phyloP scores from a whole-genome alignment of 1,140 invertebrate species.

The Penaeus japonicus region DNA sequence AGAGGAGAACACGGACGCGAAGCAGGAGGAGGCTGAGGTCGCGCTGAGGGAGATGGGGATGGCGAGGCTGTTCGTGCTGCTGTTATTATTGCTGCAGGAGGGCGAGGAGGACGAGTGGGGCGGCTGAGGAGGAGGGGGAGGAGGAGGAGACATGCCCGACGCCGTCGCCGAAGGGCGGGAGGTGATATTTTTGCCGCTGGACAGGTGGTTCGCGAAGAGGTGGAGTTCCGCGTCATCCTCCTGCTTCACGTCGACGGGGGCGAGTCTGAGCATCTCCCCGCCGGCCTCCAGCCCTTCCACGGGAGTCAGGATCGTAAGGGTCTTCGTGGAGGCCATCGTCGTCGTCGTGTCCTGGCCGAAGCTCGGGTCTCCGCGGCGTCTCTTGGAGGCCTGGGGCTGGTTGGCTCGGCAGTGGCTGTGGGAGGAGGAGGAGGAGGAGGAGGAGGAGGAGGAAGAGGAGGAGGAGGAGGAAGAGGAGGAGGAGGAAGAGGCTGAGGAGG shows the following conservation, averaged over 20 bases:
- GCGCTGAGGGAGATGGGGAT: neutral
- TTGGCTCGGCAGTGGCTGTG: neutral
- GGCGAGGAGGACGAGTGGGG: neutral
- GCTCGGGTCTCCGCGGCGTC: neutral
- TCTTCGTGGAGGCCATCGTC: slow-evolving; percentile 20
- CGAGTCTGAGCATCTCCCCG: slow-evolving; percentile 28
- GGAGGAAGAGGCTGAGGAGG: neutral
- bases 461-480: neutral
- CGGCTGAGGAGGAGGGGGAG: neutral
- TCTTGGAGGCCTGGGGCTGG: neutral
- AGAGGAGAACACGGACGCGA: neutral
- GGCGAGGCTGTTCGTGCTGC: too few species aligned
- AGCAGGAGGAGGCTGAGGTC: neutral
- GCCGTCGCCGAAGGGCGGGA: neutral
- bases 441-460: neutral
- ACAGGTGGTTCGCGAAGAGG: slow-evolving; percentile 15
- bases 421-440: neutral
- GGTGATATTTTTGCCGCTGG: neutral
- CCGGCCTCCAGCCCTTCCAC: slow-evolving; percentile 25
- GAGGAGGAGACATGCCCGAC: neutral
- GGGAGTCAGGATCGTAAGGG: slow-evolving; percentile 24
- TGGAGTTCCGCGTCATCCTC: slow-evolving; percentile 29
- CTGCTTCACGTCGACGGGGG: slow-evolving; percentile 32
- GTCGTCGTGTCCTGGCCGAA: neutral
- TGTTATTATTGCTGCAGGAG: too few species aligned